Percentiles rank a stretch among this genome's conserved stretches.
Conservation (phyloP, 2,113 vertebrate species). For the Paradoxurus hermaphroditus region DNA sequence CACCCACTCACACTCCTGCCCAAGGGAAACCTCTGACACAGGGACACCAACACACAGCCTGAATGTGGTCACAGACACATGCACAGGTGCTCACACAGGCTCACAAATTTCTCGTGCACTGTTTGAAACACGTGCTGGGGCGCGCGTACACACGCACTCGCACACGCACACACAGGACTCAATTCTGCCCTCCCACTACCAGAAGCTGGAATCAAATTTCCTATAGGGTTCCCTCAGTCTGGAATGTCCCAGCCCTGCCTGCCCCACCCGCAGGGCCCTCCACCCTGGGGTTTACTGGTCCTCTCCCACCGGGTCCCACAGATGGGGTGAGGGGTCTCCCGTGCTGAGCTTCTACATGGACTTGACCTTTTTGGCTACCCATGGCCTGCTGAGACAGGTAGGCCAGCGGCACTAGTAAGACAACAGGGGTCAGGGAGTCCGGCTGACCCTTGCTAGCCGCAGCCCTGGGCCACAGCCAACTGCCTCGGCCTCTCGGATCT, state of each 20-base stretch:
- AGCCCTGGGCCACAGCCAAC: not conserved
- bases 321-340: not conserved
- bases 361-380: not conserved
- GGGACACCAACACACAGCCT: not conserved
- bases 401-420: not conserved
- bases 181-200: slow-evolving; percentile 45
- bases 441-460: not conserved
- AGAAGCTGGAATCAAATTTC: slow-evolving; percentile 78
- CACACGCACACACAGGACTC: not conserved
- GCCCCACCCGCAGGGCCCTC: slow-evolving; percentile 41
- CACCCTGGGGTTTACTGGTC: not conserved
- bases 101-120: not conserved
- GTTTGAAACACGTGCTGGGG: not conserved
- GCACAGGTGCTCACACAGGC: not conserved
- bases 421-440: not conserved
- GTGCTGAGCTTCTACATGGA: not conserved
- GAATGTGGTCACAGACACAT: not conserved
- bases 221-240: slow-evolving; percentile 68
- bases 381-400: not conserved
- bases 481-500: not conserved
- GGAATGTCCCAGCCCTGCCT: slow-evolving; percentile 68
- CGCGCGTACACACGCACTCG: not conserved
- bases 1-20: not conserved
- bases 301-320: not conserved
- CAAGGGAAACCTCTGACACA: not conserved